Evolutionary conservation across 2,888 invertebrate genomes (phyloP), one percentile per base, ranked within the genome.

Genomic region (Lasioglossum oenotherae): DNA sequence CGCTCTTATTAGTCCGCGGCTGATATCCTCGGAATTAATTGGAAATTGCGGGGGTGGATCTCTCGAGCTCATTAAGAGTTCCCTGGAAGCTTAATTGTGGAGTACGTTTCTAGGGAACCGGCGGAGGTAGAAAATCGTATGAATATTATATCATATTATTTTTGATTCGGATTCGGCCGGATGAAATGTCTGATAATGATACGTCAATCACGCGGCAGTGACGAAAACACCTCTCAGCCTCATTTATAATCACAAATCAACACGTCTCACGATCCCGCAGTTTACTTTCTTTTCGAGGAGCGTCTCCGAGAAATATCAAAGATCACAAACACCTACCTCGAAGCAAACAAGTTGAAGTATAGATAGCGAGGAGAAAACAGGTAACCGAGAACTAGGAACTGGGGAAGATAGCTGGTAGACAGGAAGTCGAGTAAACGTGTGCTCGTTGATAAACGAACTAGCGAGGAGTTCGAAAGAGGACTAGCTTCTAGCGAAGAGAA

Each of bases 1-100:
- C 49, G 44, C 31, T 74, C 67, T 82, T 74, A 60, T 60, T 44
- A 46, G 60, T n/a, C 38, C 31, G 67, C 67, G 14, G 67, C 35
- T 19, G 35, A 31, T 67, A 67, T 67, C 31, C 16, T 8, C 31
- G 19, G 67, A 35, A 67, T 27, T 60, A 60, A 60, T 60, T 60
- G 60, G 27, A 23, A 53, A 53, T 23, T 53, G 53, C 3, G 53
- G 10, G 53, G 53, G 53, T n/a, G 53, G 53, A 23, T 53, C 23
- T 53, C 53, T 53, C 23, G 53, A 53, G 53, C 23, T 60, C 60
- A 5, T 60, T 60, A 60, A 27, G 27, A 31, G 16, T 14, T 27
- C 27, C 14, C 14, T 27, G 27, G 27, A 1, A 27, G 60, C 16
- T 60, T 31, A 27, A 60, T 53, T n/a, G 3, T 23, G 6, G 19